Evolutionary conservation across 2,113 vertebrate species (phyloP), one percentile per base, ranked within the genome.

Genomic region (Cryptomyrus ogoouensis): DNA sequence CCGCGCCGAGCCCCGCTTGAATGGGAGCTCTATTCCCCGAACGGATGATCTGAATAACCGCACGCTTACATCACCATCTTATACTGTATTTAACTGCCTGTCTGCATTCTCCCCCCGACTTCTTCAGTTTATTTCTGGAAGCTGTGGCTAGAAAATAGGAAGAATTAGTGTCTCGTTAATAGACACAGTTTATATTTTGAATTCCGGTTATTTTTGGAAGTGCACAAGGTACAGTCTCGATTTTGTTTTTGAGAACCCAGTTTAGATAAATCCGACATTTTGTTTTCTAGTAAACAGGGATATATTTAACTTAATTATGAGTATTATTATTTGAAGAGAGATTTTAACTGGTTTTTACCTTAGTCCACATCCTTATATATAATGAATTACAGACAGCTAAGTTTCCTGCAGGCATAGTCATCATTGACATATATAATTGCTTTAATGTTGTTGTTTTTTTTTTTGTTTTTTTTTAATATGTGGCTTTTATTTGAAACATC

Each of bases 11-110:
- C 91, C 74, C 62, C 42, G 80, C 83, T 90, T 77, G 80, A 89
- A 89, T 89, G 89, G 15, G 80, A 88, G 91, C 91, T 89, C 88
- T 88, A 93, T 90, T 90, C 91, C 91, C 87, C 74, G 91, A 92
- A 90, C 89, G 91, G 92, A 92, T 90, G 86, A 74, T 90, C 91
- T 62, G 88, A 91, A 93, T 92, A 88, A 90, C 91, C 89, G 77
- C 89, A 70, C 49, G 77, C 91, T 93, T 92, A 93, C 91, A 90
- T 93, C 93, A 92, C 90, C 90, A 80, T 91, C 90, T 89, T 90
- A 85, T 90, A 74, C 87, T 90, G 89, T 91, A 89, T 88, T 88
- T 88, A 88, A 90, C 77, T 56, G 89, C 50, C 86, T 92, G 92
- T 85, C 89, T 66, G 90, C 58, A 80, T 19, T 90, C 87, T 86